Evolutionary conservation across 1,140 invertebrate genomes (phyloP).

Genomic region (Magallana angulata): DNA sequence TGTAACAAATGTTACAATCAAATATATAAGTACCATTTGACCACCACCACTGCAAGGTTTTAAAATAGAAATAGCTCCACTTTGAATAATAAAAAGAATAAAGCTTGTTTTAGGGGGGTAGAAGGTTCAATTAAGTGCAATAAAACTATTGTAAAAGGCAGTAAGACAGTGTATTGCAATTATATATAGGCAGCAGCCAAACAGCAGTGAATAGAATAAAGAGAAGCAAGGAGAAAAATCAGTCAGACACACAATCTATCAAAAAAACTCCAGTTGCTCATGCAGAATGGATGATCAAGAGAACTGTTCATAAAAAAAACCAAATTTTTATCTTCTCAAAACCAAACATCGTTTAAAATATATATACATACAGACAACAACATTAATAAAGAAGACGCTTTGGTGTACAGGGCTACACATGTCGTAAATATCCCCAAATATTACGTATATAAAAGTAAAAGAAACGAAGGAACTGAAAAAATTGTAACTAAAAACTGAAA

Average conservation of each 20-base stretch:
- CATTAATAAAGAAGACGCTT: constrained; percentile 14
- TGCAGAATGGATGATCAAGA: constrained; percentile 39
- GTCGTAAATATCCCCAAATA: not conserved
- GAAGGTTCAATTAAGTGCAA: not conserved
- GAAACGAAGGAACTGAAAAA: too few species aligned
- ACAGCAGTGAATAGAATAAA: constrained; percentile 18
- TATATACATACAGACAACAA: constrained; percentile 33
- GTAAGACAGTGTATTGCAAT: not conserved
- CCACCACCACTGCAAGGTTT: constrained; percentile 38
- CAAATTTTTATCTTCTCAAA: not conserved
- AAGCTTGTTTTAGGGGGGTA: constrained; percentile 11
- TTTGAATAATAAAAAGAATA: not conserved
- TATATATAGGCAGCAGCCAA: not conserved
- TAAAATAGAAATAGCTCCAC: not conserved
- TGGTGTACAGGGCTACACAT: not conserved
- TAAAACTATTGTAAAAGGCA: not conserved
- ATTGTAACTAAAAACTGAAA: too few species aligned
- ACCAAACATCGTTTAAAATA: constrained; percentile 10
- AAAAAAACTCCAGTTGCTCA: constrained; percentile 43
- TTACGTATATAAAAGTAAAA: too few species aligned
- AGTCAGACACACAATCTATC: not conserved
- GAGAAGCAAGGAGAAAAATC: constrained; percentile 14
- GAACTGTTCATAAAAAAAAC: constrained; percentile 13
- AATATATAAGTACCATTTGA: constrained; percentile 6
- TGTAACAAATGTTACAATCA: not conserved